Base-by-base conservation (phyloP, 2,797 vertebrate species). In the Salarias fasciatus region DNA sequence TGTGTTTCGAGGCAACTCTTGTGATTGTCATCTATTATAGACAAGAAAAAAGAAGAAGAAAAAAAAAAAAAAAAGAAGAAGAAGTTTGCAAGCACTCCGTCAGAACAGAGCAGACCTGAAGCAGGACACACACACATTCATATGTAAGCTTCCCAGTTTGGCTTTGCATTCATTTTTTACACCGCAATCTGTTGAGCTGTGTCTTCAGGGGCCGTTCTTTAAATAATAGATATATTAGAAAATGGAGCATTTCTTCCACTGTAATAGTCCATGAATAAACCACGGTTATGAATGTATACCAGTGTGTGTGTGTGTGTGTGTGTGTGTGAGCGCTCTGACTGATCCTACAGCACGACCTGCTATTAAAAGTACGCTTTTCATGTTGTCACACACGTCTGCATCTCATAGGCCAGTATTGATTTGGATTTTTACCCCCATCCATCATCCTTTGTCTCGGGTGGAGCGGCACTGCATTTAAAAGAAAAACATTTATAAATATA, bases 171-270 rank as follows among this genome's bases (percentile, higher is more conserved):
- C 68, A 88, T 91, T 89, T 91, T 89, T 89, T 76, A 88, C 62
- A 62, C 36, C 67, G 31, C 88, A 90, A 91, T 92, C 89, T 90
- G 91, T 90, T 84, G 80, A 87, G 84, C 63, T 61, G 33, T 63
- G 88, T 92, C 89, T 82, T 77, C 77, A 60, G 84, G 84, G 87
- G 77, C 82, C 84, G 72, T 79, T 89, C 74, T 37, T 81, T 92
- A 79, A 92, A 93, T 92, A 90, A 93, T 92, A 77, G 76, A 92
- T 91, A 84, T 18, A 80, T 90, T 86, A 79, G 87, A 90, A 91
- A 91, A 89, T 75, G 49, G 83, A 86, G 86, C 85, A 69, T 89
- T 90, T 88, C 83, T 83, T 82, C 66, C 77, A 81, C 89, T 86
- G 82, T 88, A 89, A 86, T 75, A 86, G 64, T 3, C 53, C 58